phyloP scores from a whole-genome alignment of 2,113 vertebrate genomes.

The Ptyas mucosa region DNA sequence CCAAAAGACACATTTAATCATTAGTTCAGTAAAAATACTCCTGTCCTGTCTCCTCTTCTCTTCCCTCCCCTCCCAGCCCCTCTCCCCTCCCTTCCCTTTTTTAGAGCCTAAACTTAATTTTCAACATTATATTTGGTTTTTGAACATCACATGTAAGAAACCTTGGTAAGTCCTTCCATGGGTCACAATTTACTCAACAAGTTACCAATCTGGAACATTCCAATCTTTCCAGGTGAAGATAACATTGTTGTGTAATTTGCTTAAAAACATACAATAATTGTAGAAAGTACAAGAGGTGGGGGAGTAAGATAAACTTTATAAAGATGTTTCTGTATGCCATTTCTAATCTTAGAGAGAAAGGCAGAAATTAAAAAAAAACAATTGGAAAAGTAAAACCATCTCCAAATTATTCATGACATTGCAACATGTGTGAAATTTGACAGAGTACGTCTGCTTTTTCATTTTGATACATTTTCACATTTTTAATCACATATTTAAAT shows the following conservation, averaged over 20 bases:
- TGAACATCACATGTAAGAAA: background rate
- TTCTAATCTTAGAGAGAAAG: conserved; percentile 47
- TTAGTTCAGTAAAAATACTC: background rate
- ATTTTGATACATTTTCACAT: conserved; percentile 45
- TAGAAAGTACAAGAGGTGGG: no score
- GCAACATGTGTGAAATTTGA: conserved; percentile 31
- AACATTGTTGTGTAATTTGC: conserved; percentile 44
- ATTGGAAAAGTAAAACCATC: conserved; percentile 41
- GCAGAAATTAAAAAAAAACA: conserved; percentile 24
- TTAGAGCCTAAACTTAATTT: background rate
- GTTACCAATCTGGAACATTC: no score
- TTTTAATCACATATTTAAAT: background rate
- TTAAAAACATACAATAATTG: conserved; percentile 53
- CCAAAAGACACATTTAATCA: no score
- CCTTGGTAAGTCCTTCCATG: no score
- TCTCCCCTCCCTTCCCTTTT: background rate
- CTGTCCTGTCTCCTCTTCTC: background rate
- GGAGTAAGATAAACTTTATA: no score
- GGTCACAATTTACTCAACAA: no score
- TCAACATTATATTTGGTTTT: background rate
- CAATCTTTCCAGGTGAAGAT: background rate
- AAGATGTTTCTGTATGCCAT: conserved; percentile 51
- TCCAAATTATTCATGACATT: conserved; percentile 34
- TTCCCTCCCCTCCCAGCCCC: background rate
- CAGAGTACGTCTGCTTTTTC: conserved; percentile 23